Evolutionary conservation across 2,797 vertebrate species (phyloP), one percentile per base, ranked within the genome.

Genomic region (Agapornis canus): DNA sequence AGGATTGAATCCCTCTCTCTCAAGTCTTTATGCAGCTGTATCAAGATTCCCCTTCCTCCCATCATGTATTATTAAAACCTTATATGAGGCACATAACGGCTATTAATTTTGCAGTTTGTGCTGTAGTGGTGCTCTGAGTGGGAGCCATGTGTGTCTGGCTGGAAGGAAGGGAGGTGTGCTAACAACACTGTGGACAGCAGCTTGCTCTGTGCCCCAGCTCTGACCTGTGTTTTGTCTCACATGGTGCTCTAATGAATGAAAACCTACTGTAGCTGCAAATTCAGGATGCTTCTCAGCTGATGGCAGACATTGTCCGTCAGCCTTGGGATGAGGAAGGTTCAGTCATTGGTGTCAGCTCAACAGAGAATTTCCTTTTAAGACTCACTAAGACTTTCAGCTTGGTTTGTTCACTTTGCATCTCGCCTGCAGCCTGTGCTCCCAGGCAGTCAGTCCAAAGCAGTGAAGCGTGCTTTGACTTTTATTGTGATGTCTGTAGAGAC

Each of bases 141-240:
- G 64, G 37, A 84, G n/a, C 52, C 20, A 6, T 0, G 0, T 61
- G 77, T 56, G 47, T 37, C 66, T 82, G 81, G 9, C 54, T 63
- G 43, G 57, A 23, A 80, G 81, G 86, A 23, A 80, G 56, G 51
- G 80, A 89, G 39, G 13, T 73, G 39, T 35, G 45, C 56, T 89
- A 31, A 29, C 37, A 77, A 0, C 10, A 12, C 47, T 37, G 64
- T 43, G 42, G 10, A 45, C 22, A 40, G 60, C 49, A 81, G 31
- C 59, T 40, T 63, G 51, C 54, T 84, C n/a, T 86, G 17, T 29
- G 2, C 25, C 54, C 8, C 14, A 45, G 29, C 57, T 73, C 17
- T 89, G 45, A 82, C 20, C 45, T 0, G 0, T 64, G 51, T n/a
- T 77, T 76, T 70, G 26, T 27, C 51, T 77, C 1, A 1, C 32